phyloP scores from a whole-genome alignment of 2,888 invertebrate species.

The Alloscopus bannaensis region DNA sequence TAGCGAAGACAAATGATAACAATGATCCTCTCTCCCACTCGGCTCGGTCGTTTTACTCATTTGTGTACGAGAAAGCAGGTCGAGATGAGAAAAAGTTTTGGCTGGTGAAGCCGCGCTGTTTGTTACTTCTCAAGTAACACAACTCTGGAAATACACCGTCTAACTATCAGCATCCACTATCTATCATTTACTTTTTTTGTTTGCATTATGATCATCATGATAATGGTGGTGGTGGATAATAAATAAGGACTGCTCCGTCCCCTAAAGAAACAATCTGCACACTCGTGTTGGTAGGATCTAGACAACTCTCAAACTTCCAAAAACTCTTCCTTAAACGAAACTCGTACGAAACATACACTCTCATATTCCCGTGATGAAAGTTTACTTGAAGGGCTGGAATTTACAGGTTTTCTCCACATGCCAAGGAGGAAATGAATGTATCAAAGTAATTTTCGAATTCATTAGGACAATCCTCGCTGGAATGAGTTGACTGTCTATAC shows the following conservation, averaged over 20 bases:
- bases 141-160: too few species aligned
- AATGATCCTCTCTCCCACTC: conserved; percentile 15
- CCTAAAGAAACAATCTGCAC: neutral
- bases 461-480: conserved; percentile 11
- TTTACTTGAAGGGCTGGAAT: too few species aligned
- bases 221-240: conserved; percentile 14
- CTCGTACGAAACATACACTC: neutral
- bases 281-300: neutral
- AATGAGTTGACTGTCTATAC: conserved; percentile 20
- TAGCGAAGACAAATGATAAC: conserved; percentile 19
- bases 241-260: conserved; percentile 18
- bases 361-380: neutral
- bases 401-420: neutral
- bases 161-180: neutral
- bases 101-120: neutral
- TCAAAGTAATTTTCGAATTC: conserved; percentile 39
- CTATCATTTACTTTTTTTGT: conserved; percentile 11
- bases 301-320: neutral
- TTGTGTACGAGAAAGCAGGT: conserved; percentile 12
- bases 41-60: neutral
- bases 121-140: too few species aligned
- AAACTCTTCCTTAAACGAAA: conserved; percentile 11
- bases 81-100: conserved; percentile 17
- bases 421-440: conserved; percentile 4
- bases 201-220: conserved; percentile 25